Evolutionary conservation across 2,888 invertebrate genomes (phyloP).

Genomic region (Pteria penguin): DNA sequence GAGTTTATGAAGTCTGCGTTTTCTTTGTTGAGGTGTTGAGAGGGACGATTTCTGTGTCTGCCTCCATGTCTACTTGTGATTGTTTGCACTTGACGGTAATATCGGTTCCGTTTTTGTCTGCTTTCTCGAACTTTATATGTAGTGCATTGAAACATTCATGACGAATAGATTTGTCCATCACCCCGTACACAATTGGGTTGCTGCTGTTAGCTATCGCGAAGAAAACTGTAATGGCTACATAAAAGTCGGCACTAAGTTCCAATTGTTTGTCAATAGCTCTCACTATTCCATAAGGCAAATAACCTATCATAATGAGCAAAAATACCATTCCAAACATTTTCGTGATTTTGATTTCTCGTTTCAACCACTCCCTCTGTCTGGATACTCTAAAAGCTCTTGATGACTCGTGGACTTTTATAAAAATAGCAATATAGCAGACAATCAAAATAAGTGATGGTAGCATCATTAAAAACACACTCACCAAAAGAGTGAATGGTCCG

Average conservation of each 20-base stretch:
- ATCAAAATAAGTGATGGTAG: conserved; percentile 77
- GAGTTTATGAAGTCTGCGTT: conserved; percentile 15
- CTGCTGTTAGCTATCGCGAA: conserved; percentile 78
- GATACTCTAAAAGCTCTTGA: conserved; percentile 70
- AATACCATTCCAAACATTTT: conserved; percentile 80
- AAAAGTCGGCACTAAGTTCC: conserved; percentile 73
- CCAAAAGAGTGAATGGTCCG: conserved; percentile 72
- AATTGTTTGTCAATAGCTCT: conserved; percentile 75
- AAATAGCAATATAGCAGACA: conserved; percentile 76
- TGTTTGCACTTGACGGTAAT: conserved; percentile 47
- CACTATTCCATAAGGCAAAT: conserved; percentile 77
- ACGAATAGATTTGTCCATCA: conserved; percentile 77
- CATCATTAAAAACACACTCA: conserved; percentile 75
- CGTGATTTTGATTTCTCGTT: conserved; percentile 78
- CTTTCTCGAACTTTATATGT: conserved; percentile 51
- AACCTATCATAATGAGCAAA: conserved; percentile 76
- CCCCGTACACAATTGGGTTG: conserved; percentile 77
- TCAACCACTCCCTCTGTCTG: conserved; percentile 71
- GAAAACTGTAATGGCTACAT: conserved; percentile 76
- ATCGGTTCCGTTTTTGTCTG: conserved; percentile 44
- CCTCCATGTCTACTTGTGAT: conserved; percentile 37
- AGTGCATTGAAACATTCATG: conserved; percentile 70
- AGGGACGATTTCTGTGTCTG: conserved; percentile 50
- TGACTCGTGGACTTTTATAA: conserved; percentile 74
- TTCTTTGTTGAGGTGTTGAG: conserved; percentile 43